Base-by-base conservation (phyloP, 2,888 invertebrate genomes). In the Eristalis pertinax region DNA sequence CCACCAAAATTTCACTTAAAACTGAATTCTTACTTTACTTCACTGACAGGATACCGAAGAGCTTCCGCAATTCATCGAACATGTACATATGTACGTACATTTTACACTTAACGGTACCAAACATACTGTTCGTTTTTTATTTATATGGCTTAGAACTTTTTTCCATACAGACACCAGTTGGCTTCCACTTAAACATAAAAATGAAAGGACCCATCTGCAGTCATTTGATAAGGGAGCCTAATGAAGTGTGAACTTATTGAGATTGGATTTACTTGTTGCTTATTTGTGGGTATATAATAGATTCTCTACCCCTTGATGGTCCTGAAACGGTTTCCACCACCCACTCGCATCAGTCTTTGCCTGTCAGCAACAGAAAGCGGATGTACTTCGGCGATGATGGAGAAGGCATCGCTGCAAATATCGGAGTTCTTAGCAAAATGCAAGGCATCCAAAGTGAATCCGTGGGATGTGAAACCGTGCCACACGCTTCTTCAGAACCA, bases 241-340 rank as follows among this genome's bases (percentile, higher is more conserved):
- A 68, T 58, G 87, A 84, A 84, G 84, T 76, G 84, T 84, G 58
- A 76, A 80, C 70, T 86, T 10, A 84, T 64, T 76, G 38, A n/a
- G 32, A 84, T 87, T 79, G 63, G 41, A 75, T 83, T 74, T 65
- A 62, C 35, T 26, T 19, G 26, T 41, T 50, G 67, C 41, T 72
- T 58, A 32, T 2, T 43, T 43, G 38, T 24, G 65, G 69, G 24
- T 35, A 50, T 50, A 50, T 7, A 24, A 65, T 70, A 19, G 58
- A 11, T 70, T 38, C 60, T 50, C 10, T 41, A 4, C 8, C 11
- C 19, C 10, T 13, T 24, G 22, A 11, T 50, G 29, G 62, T 10
- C 24, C n/a, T 8, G 38, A 43, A 19, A 26, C 4, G 13, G 15
- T 26, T 26, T 60, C 60, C 26, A 26, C 26, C 24, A n/a, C 26